These are phyloP conservation scores for Himalopsyche anomala DNA, from an alignment of 2,888 invertebrate species.

Conservation along the genomic window DNA sequence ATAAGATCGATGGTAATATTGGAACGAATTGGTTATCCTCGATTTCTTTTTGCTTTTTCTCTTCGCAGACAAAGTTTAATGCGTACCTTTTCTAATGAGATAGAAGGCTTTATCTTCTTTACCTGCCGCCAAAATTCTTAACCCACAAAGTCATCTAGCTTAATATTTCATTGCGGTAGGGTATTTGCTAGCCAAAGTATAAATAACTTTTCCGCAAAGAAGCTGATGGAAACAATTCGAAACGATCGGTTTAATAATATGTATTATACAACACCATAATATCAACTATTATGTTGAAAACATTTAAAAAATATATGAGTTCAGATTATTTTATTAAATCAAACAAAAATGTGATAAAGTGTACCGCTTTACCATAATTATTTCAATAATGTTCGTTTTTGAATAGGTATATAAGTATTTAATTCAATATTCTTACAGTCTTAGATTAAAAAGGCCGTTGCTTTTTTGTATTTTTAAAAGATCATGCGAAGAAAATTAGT, in stretches of 20 bases:
- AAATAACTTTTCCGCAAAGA: not conserved
- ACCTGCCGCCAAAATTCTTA: slow-evolving; percentile 21
- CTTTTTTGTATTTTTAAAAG: no score
- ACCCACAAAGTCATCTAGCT: slow-evolving; percentile 16
- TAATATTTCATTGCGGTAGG: not conserved
- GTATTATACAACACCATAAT: not conserved
- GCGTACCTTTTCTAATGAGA: slow-evolving; percentile 31
- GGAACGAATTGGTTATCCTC: slow-evolving; percentile 15
- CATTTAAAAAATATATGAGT: no score
- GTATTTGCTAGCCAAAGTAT: not conserved
- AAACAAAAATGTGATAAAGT: not conserved
- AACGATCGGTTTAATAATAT: not conserved
- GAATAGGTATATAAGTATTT: no score
- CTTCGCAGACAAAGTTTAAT: slow-evolving; percentile 22
- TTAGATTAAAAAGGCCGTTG: no score
- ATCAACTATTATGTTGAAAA: no score
- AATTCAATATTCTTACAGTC: no score
- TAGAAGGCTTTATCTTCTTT: not conserved
- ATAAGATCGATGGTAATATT: slow-evolving; percentile 26
- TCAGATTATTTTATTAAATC: no score
- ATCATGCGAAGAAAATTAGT: no score
- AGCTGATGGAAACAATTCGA: no score
- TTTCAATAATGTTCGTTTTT: no score
- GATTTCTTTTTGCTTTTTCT: slow-evolving; percentile 26
- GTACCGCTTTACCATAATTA: no score